Evolutionary conservation across 2,113 vertebrate genomes (phyloP), one percentile per base, ranked within the genome.

Genomic region (Phodopus roborovskii): DNA sequence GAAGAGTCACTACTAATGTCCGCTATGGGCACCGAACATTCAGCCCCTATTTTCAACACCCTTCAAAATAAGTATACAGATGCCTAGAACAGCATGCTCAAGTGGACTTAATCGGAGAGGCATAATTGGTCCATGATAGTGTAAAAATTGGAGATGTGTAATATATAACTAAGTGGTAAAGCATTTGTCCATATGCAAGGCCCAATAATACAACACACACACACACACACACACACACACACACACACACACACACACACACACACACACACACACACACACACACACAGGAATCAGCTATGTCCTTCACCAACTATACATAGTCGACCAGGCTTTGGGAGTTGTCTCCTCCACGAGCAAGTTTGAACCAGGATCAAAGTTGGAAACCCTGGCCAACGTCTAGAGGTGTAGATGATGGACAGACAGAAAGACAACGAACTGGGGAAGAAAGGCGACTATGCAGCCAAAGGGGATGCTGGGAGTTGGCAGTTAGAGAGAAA

Each of bases 371-470:
- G 36, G 56, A 20, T 19, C 4, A 3, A 64, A 45, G 70, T 68
- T 24, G 3, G 28, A 9, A 36, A 48, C 42, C 42, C 60, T 4
- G 26, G 33, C 39, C 36, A 36, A 42, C 17, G 22, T 39, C 60
- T 15, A 68, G 39, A 64, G 9, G 56, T 0, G 0, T 20, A 8
- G 16, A 39, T 58, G 20, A 36, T 4, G 8, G 1, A 3, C 12
- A 88, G 16, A 68, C n/a, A 74, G 68, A 26, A 4, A n/a, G 30
- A 79, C 3, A 17, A 58, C 39, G 42, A 60, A 28, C 2, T 1
- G 28, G 36, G n/a, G 1, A 3, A 66, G 42, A 58, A 82, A 82
- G 58, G 71, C 7, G 22, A 39, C 11, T 33, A 2, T 11, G 68
- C 11, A 66, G 33, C 13, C 26, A 4, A 26, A 70, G 26, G 19